Evolutionary conservation across 1,140 invertebrate species (phyloP), one percentile per base, ranked within the genome.

Genomic region (Temnothorax longispinosus): DNA sequence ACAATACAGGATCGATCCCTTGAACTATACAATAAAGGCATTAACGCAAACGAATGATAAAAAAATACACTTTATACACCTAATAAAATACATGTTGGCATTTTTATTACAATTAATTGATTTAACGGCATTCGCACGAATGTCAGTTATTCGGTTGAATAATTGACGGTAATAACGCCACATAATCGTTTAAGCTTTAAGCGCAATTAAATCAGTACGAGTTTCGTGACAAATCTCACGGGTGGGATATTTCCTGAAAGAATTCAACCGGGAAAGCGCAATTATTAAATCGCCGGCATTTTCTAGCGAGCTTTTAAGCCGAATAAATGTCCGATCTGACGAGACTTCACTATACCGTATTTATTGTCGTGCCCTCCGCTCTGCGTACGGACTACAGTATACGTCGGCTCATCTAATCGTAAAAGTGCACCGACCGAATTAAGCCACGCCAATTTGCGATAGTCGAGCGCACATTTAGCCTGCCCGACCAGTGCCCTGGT

Each of bases 331-430:
- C 62, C 54, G 67, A 89, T 87, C 27, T 56, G 72, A 89, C 67
- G 76, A 67, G 56, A 85, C 56, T 75, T 65, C 38, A 84, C 54
- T 85, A 90, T 87, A 84, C 60, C 56, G 75, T 90, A 90, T 78
- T 90, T 90, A 90, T 90, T 90, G 89, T 90, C 89, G 58, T 90
- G 64, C 64, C 77, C 60, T 88, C 71, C 72, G 54, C 56, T 88
- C 60, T 41, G 72, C 58, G 60, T 81, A 77, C 50, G 38, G 32
- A 64, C 38, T 90, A 89, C 84, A 65, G 44, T 88, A 89, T 86
- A 71, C 69, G 32, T 75, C 77, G 80, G 44, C 52, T 86, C 60
- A 44, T 75, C 60, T 89, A 38, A 38, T 64, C 65, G 85, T 82
- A 52, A 76, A 81, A 75, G 84, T 67, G 84, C 75, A 65, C 75